These are phyloP conservation scores for Passer domesticus DNA, from an alignment of 2,113 vertebrate species.

Conservation along the genomic window DNA sequence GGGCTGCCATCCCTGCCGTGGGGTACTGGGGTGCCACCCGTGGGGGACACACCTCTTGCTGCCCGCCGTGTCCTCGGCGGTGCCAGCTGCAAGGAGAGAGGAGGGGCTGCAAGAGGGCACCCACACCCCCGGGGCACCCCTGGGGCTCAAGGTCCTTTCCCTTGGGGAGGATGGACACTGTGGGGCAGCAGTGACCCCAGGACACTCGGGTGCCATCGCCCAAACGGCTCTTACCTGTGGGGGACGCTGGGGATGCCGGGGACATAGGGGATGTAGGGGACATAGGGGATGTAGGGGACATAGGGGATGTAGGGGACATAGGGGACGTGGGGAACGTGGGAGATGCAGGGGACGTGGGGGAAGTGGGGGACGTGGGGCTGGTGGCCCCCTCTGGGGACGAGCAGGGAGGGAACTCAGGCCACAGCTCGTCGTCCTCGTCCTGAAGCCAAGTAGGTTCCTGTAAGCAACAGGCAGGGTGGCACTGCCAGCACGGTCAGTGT, in stretches of 20 bases:
- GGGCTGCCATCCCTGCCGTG: neutral
- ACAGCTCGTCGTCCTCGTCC: conserved; percentile 32
- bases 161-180: no score
- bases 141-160: neutral
- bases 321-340: neutral
- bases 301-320: neutral
- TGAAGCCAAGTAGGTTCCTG: conserved; percentile 30
- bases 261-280: neutral
- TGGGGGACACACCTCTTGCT: neutral
- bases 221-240: conserved; percentile 29
- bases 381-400: conserved; percentile 39
- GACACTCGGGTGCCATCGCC: rapidly evolving
- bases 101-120: neutral
- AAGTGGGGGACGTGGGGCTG: neutral
- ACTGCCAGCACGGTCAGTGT: neutral
- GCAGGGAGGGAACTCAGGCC: conserved; percentile 50
- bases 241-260: neutral
- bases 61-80: neutral
- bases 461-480: neutral
- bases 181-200: neutral
- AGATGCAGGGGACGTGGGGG: neutral
- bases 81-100: neutral
- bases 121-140: rapidly evolving
- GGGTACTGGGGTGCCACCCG: no score
- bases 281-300: neutral